phyloP scores from a whole-genome alignment of 2,797 vertebrate species.

The Esox lucius region DNA sequence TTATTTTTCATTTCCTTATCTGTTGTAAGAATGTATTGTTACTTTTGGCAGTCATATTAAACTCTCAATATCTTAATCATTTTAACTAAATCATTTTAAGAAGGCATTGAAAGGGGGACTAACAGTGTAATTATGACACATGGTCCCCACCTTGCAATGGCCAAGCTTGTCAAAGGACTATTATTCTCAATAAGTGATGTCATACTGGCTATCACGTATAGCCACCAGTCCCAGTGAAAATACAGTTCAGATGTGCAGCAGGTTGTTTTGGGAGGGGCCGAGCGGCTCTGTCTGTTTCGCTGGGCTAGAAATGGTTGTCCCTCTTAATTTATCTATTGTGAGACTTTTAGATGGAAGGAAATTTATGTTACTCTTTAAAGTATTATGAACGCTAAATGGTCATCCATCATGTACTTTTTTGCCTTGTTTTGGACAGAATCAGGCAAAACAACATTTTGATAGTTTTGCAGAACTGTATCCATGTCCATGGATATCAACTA shows the following conservation, averaged over 20 bases:
- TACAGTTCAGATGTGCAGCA: too few relatives aligned
- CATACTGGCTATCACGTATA: too few relatives aligned
- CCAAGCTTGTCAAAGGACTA: too few relatives aligned
- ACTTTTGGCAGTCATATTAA: slow-evolving; percentile 6
- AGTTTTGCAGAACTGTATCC: not conserved
- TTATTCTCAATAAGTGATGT: too few relatives aligned
- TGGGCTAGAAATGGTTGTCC: too few relatives aligned
- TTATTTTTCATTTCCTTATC: slow-evolving; percentile 37
- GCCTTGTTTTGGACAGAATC: not conserved
- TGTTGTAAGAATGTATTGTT: slow-evolving; percentile 6
- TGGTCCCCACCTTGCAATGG: too few relatives aligned
- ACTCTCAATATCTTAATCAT: slow-evolving; percentile 12
- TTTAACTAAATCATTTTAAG: not conserved
- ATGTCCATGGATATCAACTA: not conserved
- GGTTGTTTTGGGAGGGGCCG: too few relatives aligned
- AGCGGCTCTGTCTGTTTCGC: too few relatives aligned
- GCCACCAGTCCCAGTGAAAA: too few relatives aligned
- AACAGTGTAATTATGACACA: too few relatives aligned
- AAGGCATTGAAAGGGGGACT: not conserved
- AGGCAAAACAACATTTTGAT: not conserved
- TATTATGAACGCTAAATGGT: not conserved
- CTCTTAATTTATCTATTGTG: too few relatives aligned
- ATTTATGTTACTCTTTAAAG: not conserved
- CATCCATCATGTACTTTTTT: not conserved
- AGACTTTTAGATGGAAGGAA: too few relatives aligned